A percentile compares a stretch with the other conserved stretches of the same genome.
phyloP scores from a whole-genome alignment of 2,113 vertebrate species.

The Psittacus erithacus region DNA sequence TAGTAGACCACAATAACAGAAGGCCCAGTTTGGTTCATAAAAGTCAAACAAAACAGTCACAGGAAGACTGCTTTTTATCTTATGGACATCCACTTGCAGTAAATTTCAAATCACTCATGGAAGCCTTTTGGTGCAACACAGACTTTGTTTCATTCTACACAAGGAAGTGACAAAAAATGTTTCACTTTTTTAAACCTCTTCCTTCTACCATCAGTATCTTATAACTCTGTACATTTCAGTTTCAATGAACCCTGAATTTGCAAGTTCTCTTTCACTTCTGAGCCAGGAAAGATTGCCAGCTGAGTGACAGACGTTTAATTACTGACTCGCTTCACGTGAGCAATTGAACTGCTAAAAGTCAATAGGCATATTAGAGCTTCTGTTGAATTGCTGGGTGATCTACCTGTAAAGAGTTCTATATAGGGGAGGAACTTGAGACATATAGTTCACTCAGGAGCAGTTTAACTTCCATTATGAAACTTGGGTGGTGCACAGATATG shows the following conservation, averaged over 20 bases:
- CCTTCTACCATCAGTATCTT: neutral
- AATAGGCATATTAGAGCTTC: neutral
- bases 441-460: neutral
- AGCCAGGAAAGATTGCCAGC: neutral
- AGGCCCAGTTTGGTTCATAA: neutral
- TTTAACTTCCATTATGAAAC: neutral
- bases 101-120: neutral
- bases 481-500: neutral
- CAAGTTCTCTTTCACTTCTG: neutral
- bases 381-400: neutral
- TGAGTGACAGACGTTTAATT: neutral
- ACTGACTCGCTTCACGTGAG: neutral
- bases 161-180: neutral
- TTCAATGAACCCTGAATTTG: neutral
- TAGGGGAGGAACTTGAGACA: neutral
- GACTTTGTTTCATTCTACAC: neutral
- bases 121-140: neutral
- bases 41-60: neutral
- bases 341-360: neutral
- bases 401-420: neutral
- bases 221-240: neutral
- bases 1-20: neutral
- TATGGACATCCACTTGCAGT: neutral
- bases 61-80: neutral
- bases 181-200: neutral